phyloP scores from a whole-genome alignment of 2,113 vertebrate species.

The Alethe castanea region DNA sequence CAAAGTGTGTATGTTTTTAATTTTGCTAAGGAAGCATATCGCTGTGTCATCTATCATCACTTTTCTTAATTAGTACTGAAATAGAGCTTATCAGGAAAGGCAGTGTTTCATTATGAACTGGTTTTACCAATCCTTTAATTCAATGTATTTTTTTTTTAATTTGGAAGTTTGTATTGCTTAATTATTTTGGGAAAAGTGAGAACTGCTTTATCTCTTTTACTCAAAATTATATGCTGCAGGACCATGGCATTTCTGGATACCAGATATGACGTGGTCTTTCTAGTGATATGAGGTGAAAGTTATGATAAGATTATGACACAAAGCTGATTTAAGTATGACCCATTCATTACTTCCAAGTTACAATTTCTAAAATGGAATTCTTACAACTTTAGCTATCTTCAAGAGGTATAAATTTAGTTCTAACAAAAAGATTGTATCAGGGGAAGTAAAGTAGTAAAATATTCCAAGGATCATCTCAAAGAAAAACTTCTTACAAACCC shows the following conservation, averaged over 20 bases:
- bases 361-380: neutral
- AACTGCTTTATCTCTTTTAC: neutral
- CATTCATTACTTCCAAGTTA: neutral
- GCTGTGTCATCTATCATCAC: neutral
- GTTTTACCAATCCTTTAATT: neutral
- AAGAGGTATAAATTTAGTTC: neutral
- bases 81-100: neutral
- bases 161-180: neutral
- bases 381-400: neutral
- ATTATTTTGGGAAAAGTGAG: neutral
- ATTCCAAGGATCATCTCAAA: neutral
- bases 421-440: neutral
- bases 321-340: neutral
- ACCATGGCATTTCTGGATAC: neutral
- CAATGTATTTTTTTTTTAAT: neutral
- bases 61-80: neutral
- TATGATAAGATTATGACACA: neutral
- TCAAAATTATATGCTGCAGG: neutral
- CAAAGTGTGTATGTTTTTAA: rapidly evolving
- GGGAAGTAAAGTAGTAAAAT: neutral
- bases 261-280: neutral
- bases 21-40: neutral
- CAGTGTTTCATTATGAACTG: neutral
- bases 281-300: neutral
- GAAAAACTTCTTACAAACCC: neutral